A percentile compares a stretch with the other conserved stretches of the same genome.
Evolutionary conservation across 2,888 invertebrate species (phyloP).

Genomic region (Phlogophora meticulosa): DNA sequence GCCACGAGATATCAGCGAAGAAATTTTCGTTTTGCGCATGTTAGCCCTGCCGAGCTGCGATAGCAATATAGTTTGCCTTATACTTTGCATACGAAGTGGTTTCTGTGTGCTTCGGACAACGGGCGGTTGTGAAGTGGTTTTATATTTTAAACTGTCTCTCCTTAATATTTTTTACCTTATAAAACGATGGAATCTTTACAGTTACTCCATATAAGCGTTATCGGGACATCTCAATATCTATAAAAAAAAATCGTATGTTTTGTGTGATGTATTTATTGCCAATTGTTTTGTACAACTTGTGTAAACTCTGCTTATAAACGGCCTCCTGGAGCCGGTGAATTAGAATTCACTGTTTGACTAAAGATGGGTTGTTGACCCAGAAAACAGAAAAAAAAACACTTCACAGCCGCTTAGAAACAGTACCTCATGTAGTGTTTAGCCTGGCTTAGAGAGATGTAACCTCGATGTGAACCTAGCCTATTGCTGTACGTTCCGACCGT

Average conservation of each 20-base stretch:
- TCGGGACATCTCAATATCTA: background rate
- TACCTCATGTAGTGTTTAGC: constrained; percentile 63
- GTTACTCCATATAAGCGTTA: background rate
- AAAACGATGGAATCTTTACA: background rate
- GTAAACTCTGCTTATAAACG: too few relatives aligned
- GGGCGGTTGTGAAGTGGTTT: constrained; percentile 31
- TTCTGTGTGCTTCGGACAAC: constrained; percentile 51
- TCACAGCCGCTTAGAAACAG: constrained; percentile 20
- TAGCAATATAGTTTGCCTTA: constrained; percentile 65
- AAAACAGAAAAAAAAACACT: constrained; percentile 1
- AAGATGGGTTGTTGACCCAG: background rate
- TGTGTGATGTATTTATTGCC: background rate
- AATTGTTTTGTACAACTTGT: too few relatives aligned
- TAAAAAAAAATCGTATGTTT: background rate
- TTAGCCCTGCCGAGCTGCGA: constrained; percentile 17
- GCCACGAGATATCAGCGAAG: background rate
- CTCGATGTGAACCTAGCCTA: constrained; percentile 68
- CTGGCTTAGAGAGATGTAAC: constrained; percentile 66
- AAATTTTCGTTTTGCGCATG: background rate
- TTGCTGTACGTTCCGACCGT: constrained; percentile 69
- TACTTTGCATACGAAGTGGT: constrained; percentile 56
- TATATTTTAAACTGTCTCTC: background rate
- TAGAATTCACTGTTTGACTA: too few relatives aligned
- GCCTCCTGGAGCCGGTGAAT: too few relatives aligned
- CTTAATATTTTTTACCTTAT: background rate